Evolutionary conservation across 2,113 vertebrate species (phyloP), one percentile per base, ranked within the genome.

Genomic region (Numida meleagris): DNA sequence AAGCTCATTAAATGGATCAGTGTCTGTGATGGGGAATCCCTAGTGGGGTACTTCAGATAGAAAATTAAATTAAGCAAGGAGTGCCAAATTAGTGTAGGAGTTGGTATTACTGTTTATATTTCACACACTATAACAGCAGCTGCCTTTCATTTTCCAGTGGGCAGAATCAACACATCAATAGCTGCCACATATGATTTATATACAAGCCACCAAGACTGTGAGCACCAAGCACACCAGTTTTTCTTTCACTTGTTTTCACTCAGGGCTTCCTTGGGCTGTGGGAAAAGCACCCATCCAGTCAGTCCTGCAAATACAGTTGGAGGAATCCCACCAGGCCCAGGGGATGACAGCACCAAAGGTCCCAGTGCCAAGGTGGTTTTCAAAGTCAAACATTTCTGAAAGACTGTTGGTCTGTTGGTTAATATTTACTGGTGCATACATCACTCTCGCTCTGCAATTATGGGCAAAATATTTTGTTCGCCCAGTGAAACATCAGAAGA

Each of bases 291-390:
- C 4, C 3, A 85, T 18, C 27, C 62, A 29, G 50, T 79, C 79
- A 77, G 10, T 74, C 42, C 83, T 70, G 38, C 53, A 71, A 77
- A 71, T 14, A 63, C 59, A 43, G 70, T 58, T 38, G 0, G 0
- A 82, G 55, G 42, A 78, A 83, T 75, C 46, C 62, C 78, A 57
- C 40, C 43, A 34, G 29, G 6, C 53, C 31, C 24, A 20, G 46
- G 40, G 51, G 34, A 77, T 95, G 65, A 92, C 6, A 1, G 57
- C 73, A 86, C 0, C 75, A 48, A 14, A 20, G 12, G 1, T 29
- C 40, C 46, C 65, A 65, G 68, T 93, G 92, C 86, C 73, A 93
- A 94, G 66, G 86, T 27, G 88, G 74, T 88, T 94, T 90, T 86
- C 38, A n/a, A 95, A 91, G 78, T 51, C 75, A 86, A 88, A 83